Percentiles rank a stretch among this genome's conserved stretches.
These are phyloP conservation scores for Strigamia maritima DNA, from an alignment of 2,888 invertebrate genomes.

Conservation along the genomic window DNA sequence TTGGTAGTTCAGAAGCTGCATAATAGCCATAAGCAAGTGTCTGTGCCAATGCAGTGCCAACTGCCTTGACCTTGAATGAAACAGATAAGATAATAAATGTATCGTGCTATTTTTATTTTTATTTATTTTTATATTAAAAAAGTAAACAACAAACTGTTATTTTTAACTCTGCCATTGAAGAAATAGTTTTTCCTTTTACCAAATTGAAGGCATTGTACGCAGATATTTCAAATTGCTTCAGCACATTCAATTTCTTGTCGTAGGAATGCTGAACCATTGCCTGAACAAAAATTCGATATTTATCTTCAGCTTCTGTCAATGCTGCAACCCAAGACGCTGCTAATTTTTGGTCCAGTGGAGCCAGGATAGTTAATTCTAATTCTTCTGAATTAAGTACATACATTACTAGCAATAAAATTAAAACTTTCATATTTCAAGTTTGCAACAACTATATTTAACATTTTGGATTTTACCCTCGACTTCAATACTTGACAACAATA, in stretches of 20 bases:
- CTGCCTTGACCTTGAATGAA: not conserved
- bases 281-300: not conserved
- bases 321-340: not conserved
- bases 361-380: not conserved
- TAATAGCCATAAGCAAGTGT: not conserved
- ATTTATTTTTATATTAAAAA: not conserved
- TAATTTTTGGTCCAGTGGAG: not conserved
- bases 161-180: not conserved
- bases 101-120: too few relatives aligned
- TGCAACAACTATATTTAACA: too few relatives aligned
- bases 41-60: not conserved
- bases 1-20: not conserved
- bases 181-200: not conserved
- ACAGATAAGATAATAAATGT: not conserved
- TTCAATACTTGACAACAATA: too few relatives aligned
- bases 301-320: not conserved
- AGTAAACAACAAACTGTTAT: not conserved
- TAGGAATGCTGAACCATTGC: not conserved
- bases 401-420: too few relatives aligned
- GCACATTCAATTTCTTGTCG: not conserved
- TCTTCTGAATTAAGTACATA: not conserved
- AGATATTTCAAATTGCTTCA: not conserved
- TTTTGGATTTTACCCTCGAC: too few relatives aligned
- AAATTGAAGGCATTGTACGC: not conserved
- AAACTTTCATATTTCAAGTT: too few relatives aligned